Conservation (phyloP, 2,888 invertebrate species). For the Parthenolecanium corni region DNA sequence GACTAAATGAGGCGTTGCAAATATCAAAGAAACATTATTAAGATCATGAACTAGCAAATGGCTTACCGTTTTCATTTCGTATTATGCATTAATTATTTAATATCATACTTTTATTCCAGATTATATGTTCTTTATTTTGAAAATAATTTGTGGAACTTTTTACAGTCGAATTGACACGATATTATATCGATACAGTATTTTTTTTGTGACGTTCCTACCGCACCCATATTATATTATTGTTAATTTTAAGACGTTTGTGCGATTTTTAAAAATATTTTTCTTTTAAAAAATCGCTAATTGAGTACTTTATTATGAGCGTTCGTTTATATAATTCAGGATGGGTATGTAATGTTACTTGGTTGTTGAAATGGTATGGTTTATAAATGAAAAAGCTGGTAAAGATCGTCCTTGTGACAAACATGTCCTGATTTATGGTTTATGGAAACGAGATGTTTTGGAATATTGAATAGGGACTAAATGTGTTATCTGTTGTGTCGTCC, state of each 20-base stretch:
- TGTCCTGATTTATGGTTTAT: conserved; percentile 19
- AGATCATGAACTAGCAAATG: too few relatives aligned
- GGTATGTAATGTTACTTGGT: conserved; percentile 26
- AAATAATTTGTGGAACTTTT: too few relatives aligned
- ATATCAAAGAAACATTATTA: too few relatives aligned
- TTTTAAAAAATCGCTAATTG: conserved; percentile 13
- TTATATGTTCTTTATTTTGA: too few relatives aligned
- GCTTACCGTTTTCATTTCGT: too few relatives aligned
- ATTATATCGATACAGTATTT: background rate
- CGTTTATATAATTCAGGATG: conserved; percentile 27
- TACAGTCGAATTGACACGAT: background rate
- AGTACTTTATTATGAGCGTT: conserved; percentile 23
- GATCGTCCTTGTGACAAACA: conserved; percentile 19
- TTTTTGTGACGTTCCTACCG: too few relatives aligned
- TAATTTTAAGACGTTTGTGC: background rate
- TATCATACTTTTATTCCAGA: too few relatives aligned
- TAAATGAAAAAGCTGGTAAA: conserved; percentile 25
- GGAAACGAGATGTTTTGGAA: conserved; percentile 15
- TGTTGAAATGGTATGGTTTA: conserved; percentile 22
- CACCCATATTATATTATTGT: too few relatives aligned
- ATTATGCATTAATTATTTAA: too few relatives aligned
- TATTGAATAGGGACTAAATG: conserved; percentile 26
- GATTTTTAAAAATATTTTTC: background rate
- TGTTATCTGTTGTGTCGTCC: conserved; percentile 24
- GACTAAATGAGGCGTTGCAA: too few relatives aligned